Percentiles rank a stretch among this genome's conserved stretches.
These are phyloP conservation scores for Aphidoletes aphidimyza DNA, from an alignment of 2,888 invertebrate genomes.

Conservation along the genomic window DNA sequence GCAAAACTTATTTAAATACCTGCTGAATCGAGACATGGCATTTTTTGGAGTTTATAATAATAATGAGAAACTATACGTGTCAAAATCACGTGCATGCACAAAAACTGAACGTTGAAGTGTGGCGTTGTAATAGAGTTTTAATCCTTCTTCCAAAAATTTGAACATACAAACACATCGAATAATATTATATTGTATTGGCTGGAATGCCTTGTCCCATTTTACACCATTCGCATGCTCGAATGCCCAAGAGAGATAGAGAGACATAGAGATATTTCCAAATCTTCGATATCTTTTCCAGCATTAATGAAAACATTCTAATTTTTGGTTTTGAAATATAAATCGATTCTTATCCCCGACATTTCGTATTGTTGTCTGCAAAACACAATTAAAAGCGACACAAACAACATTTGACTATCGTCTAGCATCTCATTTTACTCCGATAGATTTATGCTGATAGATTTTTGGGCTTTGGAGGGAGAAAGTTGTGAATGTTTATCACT, in stretches of 20 bases:
- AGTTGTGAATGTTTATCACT: background rate
- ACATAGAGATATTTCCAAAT: no score
- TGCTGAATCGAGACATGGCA: no score
- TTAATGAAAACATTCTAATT: background rate
- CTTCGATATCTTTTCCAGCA: background rate
- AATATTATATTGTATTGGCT: background rate
- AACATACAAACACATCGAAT: background rate
- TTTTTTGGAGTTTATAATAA: no score
- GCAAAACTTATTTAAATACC: no score
- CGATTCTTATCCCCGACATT: no score
- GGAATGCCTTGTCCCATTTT: no score
- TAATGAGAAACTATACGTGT: background rate
- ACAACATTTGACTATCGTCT: background rate
- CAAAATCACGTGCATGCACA: background rate
- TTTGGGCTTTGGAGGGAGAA: background rate
- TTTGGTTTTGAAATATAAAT: no score
- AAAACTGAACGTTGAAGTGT: no score
- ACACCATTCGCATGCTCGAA: background rate
- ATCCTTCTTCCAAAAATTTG: no score
- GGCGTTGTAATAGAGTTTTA: no score
- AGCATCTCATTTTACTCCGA: background rate
- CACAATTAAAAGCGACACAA: background rate
- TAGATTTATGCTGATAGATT: constrained; percentile 22
- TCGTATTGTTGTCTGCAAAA: background rate
- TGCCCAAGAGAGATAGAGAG: no score